Conservation (phyloP, 2,888 invertebrate species). For the Limenitis arthemis region DNA sequence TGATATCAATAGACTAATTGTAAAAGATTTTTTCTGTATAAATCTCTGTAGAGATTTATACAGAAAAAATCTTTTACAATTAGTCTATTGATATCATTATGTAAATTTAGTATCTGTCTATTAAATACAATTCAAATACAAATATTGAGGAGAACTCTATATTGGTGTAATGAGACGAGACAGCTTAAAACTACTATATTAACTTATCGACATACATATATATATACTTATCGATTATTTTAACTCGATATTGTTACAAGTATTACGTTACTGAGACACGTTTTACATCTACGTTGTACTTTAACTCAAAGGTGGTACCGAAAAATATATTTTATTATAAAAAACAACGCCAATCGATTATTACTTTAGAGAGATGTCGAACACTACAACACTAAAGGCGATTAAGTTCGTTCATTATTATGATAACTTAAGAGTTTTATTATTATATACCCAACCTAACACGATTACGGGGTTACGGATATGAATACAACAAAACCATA, state of each 20-base stretch:
- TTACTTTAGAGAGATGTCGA: constrained; percentile 54
- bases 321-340: constrained; percentile 60
- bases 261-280: constrained; percentile 61
- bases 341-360: constrained; percentile 57
- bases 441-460: constrained; percentile 54
- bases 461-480: constrained; percentile 55
- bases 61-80: constrained; percentile 49
- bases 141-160: constrained; percentile 51
- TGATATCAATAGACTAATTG: constrained; percentile 65
- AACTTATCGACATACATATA: constrained; percentile 14
- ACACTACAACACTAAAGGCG: constrained; percentile 57
- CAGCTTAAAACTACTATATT: constrained; percentile 52
- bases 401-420: constrained; percentile 50
- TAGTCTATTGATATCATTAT: constrained; percentile 68
- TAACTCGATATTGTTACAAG: constrained; percentile 56
- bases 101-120: constrained; percentile 60
- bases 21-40: constrained; percentile 56
- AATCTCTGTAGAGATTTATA: constrained; percentile 69
- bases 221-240: constrained; percentile 56
- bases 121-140: constrained; percentile 50
- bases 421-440: constrained; percentile 49
- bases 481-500: constrained; percentile 62
- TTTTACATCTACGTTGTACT: constrained; percentile 67
- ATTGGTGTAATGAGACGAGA: constrained; percentile 64
- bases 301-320: constrained; percentile 70